Conservation (phyloP, 2,113 vertebrate species). For the Danionella cerebrum region DNA sequence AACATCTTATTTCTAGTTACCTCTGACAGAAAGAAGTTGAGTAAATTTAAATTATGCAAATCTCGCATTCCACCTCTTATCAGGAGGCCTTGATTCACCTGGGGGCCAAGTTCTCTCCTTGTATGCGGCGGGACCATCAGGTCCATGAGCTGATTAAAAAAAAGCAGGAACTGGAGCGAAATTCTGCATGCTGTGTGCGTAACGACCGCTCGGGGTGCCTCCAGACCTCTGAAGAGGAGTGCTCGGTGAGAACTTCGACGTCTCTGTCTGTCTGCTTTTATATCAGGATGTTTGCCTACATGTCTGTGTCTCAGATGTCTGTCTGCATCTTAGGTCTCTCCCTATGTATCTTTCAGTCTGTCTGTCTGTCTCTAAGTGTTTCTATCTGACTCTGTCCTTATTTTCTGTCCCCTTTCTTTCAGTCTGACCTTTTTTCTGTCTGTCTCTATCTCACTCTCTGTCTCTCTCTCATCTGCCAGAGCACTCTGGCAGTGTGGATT, state of each 20-base stretch:
- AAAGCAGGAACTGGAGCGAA: slow-evolving; percentile 79
- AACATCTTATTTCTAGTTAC: no score
- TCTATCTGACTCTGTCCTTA: no score
- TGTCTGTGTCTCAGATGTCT: no score
- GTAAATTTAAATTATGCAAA: no score
- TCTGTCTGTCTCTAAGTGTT: no score
- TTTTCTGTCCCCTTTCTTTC: no score
- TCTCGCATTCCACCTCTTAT: slow-evolving; percentile 8
- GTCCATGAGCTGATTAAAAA: slow-evolving; percentile 81
- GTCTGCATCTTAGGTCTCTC: no score
- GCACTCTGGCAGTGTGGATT: slow-evolving; percentile 92
- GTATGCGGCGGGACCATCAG: slow-evolving; percentile 94
- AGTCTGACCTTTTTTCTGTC: no score
- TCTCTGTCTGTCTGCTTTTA: neutral
- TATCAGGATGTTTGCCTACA: no score
- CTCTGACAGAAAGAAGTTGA: no score
- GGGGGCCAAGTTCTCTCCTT: slow-evolving; percentile 95
- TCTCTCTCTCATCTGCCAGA: slow-evolving; percentile 59
- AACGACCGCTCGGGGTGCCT: slow-evolving; percentile 92
- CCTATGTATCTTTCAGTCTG: no score
- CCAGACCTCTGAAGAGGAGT: slow-evolving; percentile 90
- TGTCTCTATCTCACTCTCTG: no score
- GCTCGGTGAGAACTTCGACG: slow-evolving; percentile 73
- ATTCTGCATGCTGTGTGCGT: slow-evolving; percentile 91
- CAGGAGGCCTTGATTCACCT: slow-evolving; percentile 95